Evolutionary conservation across 2,888 invertebrate species (phyloP).

Genomic region (Acholoe squamosa): DNA sequence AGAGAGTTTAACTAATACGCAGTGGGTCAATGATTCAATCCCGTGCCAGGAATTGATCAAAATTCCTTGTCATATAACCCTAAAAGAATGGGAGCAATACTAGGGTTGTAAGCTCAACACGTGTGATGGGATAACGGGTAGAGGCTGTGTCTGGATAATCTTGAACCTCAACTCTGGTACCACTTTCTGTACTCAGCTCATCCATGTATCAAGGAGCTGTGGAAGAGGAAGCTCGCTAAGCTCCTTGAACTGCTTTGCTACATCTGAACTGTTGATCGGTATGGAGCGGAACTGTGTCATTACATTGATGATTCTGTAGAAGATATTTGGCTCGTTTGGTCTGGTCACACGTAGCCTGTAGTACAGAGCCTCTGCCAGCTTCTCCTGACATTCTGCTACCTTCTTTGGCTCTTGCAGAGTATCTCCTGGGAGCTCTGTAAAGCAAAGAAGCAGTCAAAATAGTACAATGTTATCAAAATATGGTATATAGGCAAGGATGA

Average conservation of each 20-base stretch:
- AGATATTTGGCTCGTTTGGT: constrained; percentile 12
- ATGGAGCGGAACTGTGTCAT: constrained; percentile 23
- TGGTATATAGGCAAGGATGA: too few relatives aligned
- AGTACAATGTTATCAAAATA: too few relatives aligned
- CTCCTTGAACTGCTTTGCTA: constrained; percentile 7
- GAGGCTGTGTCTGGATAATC: too few relatives aligned
- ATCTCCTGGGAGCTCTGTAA: constrained; percentile 39
- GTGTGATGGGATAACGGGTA: too few relatives aligned
- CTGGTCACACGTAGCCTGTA: neutral
- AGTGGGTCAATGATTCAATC: too few relatives aligned
- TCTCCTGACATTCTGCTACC: neutral
- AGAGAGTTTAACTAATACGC: too few relatives aligned
- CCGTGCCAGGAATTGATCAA: too few relatives aligned
- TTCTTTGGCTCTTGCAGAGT: neutral
- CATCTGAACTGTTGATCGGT: neutral
- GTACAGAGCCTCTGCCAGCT: constrained; percentile 34
- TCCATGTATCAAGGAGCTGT: constrained; percentile 53
- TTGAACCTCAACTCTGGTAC: too few relatives aligned
- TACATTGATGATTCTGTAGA: neutral
- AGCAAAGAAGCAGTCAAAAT: too few relatives aligned
- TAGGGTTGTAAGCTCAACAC: too few relatives aligned
- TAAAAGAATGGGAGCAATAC: too few relatives aligned
- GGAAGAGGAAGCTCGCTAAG: constrained; percentile 21
- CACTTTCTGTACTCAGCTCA: constrained; percentile 27
- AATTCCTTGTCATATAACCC: too few relatives aligned